Conservation (phyloP, 1,140 invertebrate genomes). For the Trachymyrmex septentrionalis region DNA sequence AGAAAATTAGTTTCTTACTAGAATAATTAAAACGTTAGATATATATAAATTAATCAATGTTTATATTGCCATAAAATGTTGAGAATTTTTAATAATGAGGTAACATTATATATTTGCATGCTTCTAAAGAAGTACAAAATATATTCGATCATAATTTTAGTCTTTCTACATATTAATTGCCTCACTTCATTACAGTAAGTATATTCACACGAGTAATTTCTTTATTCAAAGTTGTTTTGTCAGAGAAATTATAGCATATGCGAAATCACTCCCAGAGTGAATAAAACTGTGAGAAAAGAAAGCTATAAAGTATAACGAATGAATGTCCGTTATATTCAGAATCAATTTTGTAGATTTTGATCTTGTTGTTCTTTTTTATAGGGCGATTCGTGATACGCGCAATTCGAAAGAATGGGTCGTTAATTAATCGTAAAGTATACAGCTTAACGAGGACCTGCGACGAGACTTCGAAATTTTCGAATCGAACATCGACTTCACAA, state of each 20-base stretch:
- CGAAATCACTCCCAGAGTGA: background rate
- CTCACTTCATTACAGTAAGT: background rate
- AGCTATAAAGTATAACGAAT: conserved; percentile 30
- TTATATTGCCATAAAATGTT: background rate
- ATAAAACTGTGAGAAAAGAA: conserved; percentile 19
- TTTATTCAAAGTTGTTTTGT: conserved; percentile 25
- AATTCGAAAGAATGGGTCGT: conserved; percentile 20
- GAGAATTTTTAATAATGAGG: background rate
- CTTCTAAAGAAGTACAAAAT: background rate
- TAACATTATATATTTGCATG: background rate
- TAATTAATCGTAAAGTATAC: conserved; percentile 54
- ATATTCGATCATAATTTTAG: conserved; percentile 35
- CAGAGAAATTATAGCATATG: conserved; percentile 16
- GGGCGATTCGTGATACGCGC: background rate
- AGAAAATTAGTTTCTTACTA: background rate
- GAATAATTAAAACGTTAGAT: background rate
- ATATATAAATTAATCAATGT: background rate
- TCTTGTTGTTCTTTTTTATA: background rate
- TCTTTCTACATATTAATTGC: conserved; percentile 5
- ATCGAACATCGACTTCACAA: conserved; percentile 30
- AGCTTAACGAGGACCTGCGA: conserved; percentile 31
- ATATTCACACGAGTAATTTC: background rate
- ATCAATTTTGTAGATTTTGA: conserved; percentile 33
- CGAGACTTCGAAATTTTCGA: conserved; percentile 36
- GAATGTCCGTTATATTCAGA: conserved; percentile 19